Conservation (phyloP, 2,113 vertebrate species). For the Pterophyllum scalare region DNA sequence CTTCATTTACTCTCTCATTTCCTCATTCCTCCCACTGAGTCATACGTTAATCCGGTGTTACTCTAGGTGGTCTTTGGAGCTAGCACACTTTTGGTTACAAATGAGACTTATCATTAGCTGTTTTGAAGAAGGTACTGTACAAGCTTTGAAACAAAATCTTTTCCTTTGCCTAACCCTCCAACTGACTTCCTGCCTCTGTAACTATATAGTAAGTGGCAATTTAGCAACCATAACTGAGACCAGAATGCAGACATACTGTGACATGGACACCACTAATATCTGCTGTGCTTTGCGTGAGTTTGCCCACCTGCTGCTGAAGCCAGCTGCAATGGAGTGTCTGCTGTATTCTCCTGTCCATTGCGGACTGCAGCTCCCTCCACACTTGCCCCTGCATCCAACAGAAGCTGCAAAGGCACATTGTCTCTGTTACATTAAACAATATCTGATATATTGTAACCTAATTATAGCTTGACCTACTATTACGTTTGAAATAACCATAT, state of each 20-base stretch:
- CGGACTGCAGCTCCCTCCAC: slow-evolving; percentile 91
- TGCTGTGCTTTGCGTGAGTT: slow-evolving; percentile 25
- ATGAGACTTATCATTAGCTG: not conserved
- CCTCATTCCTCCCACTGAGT: slow-evolving; percentile 25
- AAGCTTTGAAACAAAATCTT: not conserved
- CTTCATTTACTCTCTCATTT: slow-evolving; percentile 44
- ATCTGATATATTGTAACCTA: slow-evolving; percentile 38
- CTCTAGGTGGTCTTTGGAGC: not conserved
- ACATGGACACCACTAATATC: not conserved
- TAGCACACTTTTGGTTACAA: not conserved
- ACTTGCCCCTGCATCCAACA: slow-evolving; percentile 93
- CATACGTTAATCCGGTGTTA: slow-evolving; percentile 28
- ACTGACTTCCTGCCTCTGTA: not conserved
- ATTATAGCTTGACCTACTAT: slow-evolving; percentile 1
- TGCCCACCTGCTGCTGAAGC: slow-evolving; percentile 94
- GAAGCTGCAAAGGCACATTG: slow-evolving; percentile 82
- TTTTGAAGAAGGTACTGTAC: not conserved
- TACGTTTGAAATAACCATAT: slow-evolving; percentile 11
- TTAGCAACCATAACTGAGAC: slow-evolving; percentile 10
- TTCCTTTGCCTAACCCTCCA: not conserved
- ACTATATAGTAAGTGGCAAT: slow-evolving; percentile 10
- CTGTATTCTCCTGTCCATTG: slow-evolving; percentile 90
- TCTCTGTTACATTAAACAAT: slow-evolving; percentile 41
- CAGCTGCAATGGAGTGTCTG: slow-evolving; percentile 93
- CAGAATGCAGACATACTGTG: not conserved